Evolutionary conservation across 2,888 invertebrate genomes (phyloP), one percentile per base, ranked within the genome.

Genomic region (Linnaemya tessellans): DNA sequence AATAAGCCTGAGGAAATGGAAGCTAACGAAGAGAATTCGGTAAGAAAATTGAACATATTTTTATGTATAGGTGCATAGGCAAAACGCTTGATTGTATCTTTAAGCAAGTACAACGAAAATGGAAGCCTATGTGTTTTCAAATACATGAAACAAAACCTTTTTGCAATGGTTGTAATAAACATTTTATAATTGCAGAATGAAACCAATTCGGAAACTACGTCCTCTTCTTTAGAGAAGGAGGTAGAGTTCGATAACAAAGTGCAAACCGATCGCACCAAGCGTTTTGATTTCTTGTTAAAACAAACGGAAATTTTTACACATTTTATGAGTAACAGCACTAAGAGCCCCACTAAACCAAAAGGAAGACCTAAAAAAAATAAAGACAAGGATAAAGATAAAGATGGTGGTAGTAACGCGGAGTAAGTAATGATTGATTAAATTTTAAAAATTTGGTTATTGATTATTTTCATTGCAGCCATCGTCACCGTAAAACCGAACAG

Each of bases 301-400:
- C 99, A 99, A 94, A 99, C 99, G 0, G 99, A 99, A 92, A 97
- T 99, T 89, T 99, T 99, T 92, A 97, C 98, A 5, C 99, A 99
- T 94, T 99, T 99, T 92, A 98, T 99, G 97, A 96, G 96, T 88
- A 96, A 96, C 90, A 94, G 94, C 87, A 95, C 96, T 56, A 95
- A 95, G 80, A 96, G 96, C 89, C 97, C 98, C 1, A 94, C 97
- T 1, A 98, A 98, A 93, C 94, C 97, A 8, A 98, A 98, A 93
- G 98, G 97, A 1, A 94, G 98, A 89, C 98, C 96, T 1, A 96
- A 95, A 89, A 96, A 96, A 91, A 88, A 43, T 25, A 30, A 30
- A 30, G 30, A 30, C 30, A 30, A 30, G 5, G 30, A 30, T 30
- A 92, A 92, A 71, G 91, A 92, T 0, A 89, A 90, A 46, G 88